Evolutionary conservation across 2,888 invertebrate species (phyloP), one percentile per base, ranked within the genome.

Genomic region (Keiferia lycopersicella): DNA sequence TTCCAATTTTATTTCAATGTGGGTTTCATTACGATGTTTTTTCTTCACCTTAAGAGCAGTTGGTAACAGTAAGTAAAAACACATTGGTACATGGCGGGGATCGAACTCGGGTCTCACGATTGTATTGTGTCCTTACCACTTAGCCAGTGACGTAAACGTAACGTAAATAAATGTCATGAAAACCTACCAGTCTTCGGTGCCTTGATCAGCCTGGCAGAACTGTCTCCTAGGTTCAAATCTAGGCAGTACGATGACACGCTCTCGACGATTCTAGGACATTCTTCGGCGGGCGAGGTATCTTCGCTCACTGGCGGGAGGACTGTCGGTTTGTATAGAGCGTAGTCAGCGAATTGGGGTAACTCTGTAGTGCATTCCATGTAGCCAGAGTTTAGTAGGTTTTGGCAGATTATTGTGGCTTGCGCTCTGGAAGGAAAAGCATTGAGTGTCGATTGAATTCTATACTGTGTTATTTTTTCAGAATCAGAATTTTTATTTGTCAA

Each of bases 351-450:
- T 72, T 94, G 93, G 0, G 89, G 84, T 58, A 93, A 12, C 69
- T 95, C 94, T 1, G 92, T 86, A 65, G 93, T 84, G 65, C 94
- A 92, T 77, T 96, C 96, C 74, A 97, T 93, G 74, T 95, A 95
- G 16, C 95, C 95, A 0, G 95, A 95, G 79, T 95, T 95, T 16
- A 97, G 80, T 45, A 97, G 88, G 18, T 95, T 95, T 82, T 97
- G 96, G 62, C 96, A 96, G 66, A 97, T 93, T 20, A 94, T 93
- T 12, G 93, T 92, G 1, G 96, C 97, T 86, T 96, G 95, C n/a
- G 94, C 90, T 74, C 96, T 95, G 77, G 74, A 22, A 38, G 16
- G 4, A 2, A 50, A 20, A 20, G 8, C 6, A 50, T 50, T 6
- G 8, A 34, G 34, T 34, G 34, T 34, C 34, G 4, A 34, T 34